These are phyloP conservation scores for Psylliodes chrysocephalus DNA, from an alignment of 2,888 invertebrate species.

Conservation along the genomic window DNA sequence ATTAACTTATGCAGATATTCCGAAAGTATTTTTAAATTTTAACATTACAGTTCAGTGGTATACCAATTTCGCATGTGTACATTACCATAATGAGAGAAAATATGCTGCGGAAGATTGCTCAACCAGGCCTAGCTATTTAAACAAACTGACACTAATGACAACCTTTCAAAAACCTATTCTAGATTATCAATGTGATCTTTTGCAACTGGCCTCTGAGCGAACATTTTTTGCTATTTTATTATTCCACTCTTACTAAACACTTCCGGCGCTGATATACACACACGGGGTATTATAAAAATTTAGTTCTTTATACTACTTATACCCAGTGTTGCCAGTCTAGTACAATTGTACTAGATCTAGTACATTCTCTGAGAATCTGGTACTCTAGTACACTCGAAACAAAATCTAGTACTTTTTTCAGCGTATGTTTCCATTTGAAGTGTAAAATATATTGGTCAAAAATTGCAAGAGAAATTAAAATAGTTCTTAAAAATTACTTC, in stretches of 20 bases:
- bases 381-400: too few species aligned
- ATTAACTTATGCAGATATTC: constrained; percentile 8
- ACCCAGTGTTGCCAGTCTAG: too few species aligned
- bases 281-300: too few species aligned
- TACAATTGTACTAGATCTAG: too few species aligned
- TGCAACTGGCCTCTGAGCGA: constrained; percentile 7
- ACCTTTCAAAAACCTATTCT: constrained; percentile 4
- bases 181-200: neutral
- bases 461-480: too few species aligned
- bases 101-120: constrained; percentile 3
- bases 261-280: neutral
- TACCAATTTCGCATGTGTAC: neutral
- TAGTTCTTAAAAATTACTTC: too few species aligned
- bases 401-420: too few species aligned
- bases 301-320: too few species aligned
- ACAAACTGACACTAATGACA: constrained; percentile 8
- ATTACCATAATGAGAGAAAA: constrained; percentile 21
- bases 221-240: neutral
- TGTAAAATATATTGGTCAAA: too few species aligned
- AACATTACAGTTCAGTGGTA: neutral
- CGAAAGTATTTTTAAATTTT: neutral
- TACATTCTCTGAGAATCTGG: too few species aligned
- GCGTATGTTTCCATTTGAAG: too few species aligned
- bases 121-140: constrained; percentile 3
- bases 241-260: constrained; percentile 1